A percentile compares a stretch with the other conserved stretches of the same genome.
phyloP scores from a whole-genome alignment of 2,888 invertebrate species.

The Dolichomitus sp. region DNA sequence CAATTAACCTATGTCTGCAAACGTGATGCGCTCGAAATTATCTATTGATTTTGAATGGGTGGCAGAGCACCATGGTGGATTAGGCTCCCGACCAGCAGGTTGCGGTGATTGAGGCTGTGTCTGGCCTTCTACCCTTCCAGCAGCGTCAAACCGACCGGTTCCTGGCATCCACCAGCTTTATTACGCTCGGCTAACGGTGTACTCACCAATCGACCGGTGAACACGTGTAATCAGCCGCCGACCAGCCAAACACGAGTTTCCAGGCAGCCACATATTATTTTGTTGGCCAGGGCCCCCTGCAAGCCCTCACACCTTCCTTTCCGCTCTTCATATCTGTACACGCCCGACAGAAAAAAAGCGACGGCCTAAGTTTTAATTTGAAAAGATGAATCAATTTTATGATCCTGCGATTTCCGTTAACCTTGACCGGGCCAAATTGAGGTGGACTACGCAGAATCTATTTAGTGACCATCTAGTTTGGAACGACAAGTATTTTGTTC shows the following conservation, averaged over 20 bases:
- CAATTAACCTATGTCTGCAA: background rate
- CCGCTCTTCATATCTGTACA: background rate
- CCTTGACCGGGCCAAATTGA: background rate
- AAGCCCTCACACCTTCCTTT: background rate
- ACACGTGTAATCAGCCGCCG: constrained; percentile 85
- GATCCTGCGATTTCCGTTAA: background rate
- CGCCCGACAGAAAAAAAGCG: background rate
- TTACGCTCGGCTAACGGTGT: constrained; percentile 79
- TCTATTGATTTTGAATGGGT: constrained; percentile 84
- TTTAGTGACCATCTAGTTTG: constrained; percentile 1
- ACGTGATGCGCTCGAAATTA: constrained; percentile 75
- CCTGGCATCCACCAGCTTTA: constrained; percentile 78
- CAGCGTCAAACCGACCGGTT: constrained; percentile 69
- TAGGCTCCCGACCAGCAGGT: constrained; percentile 80
- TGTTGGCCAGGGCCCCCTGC: constrained; percentile 69
- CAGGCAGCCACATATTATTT: constrained; percentile 82
- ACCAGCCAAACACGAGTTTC: constrained; percentile 82
- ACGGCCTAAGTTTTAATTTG: background rate
- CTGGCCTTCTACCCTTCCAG: constrained; percentile 82
- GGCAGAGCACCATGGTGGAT: constrained; percentile 80
- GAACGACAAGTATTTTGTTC: background rate
- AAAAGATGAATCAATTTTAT: background rate
- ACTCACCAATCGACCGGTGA: constrained; percentile 69
- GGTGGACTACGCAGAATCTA: background rate
- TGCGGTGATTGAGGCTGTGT: constrained; percentile 84